A percentile compares a stretch with the other conserved stretches of the same genome.
phyloP scores from a whole-genome alignment of 1,140 invertebrate species.

The Zophobas atratus region DNA sequence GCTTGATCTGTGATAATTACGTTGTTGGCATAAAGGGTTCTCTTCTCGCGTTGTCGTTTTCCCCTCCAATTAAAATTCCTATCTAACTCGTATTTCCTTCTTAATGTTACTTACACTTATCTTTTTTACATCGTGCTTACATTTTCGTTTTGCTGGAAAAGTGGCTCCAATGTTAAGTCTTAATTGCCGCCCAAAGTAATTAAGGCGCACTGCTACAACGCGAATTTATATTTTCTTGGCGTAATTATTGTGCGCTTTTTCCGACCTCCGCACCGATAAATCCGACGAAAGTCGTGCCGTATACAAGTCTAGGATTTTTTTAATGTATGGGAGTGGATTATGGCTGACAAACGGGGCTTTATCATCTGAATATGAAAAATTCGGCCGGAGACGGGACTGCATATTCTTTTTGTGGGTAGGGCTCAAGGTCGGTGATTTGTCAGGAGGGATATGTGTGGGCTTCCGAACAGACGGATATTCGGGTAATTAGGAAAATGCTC shows the following conservation, averaged over 20 bases:
- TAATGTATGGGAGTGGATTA: constrained; percentile 5
- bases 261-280: background rate
- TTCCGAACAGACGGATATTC: no score
- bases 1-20: constrained; percentile 53
- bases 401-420: no score
- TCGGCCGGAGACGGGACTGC: no score
- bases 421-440: no score
- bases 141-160: constrained; percentile 33
- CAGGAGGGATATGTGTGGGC: no score
- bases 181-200: constrained; percentile 24
- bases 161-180: constrained; percentile 10
- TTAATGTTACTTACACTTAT: constrained; percentile 42
- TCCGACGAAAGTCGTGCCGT: background rate
- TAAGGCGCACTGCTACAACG: background rate
- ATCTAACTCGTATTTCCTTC: constrained; percentile 45
- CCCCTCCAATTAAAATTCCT: constrained; percentile 49
- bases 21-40: constrained; percentile 45
- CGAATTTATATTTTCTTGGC: constrained; percentile 5
- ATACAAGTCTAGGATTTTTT: constrained; percentile 5
- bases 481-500: no score
- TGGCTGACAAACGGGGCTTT: constrained; percentile 1
- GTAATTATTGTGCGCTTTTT: constrained; percentile 5
- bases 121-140: constrained; percentile 25
- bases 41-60: constrained; percentile 27
- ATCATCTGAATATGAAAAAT: background rate